Evolutionary conservation across 2,888 invertebrate species (phyloP), one percentile per base, ranked within the genome.

Genomic region (Caradrina kadenii): DNA sequence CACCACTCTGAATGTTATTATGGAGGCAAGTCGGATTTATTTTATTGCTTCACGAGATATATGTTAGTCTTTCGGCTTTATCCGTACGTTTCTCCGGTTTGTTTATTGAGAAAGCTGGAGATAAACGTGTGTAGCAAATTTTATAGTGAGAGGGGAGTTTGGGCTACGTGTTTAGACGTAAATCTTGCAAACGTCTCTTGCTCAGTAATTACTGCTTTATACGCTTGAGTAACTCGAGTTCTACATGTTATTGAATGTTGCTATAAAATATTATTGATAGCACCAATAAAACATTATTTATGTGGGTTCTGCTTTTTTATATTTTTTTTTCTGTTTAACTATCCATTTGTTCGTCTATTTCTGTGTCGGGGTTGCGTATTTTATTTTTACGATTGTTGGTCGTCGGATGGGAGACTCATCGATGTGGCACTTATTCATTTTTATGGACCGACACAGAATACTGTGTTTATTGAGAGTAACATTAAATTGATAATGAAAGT

Each of bases 1-100:
- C 95, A 95, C 89, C 92, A 87, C 93, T 91, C 92, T 91, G 92
- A 94, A 95, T 94, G 95, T 95, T 95, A 94, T 95, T 95, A 95
- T 94, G 94, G 94, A 89, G 90, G 90, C 85, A 90, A 88, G 91
- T 85, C 86, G 94, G 95, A 95, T 95, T 95, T 95, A 96, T 95
- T 95, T 96, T 94, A 95, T 94, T 93, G 93, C 93, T 79, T 42
- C 84, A 80, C 83, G 91, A 94, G 93, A 94, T 94, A 92, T 94
- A 94, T 91, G 92, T 88, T 80, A 90, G 93, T 93, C 92, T 93
- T 92, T 93, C 84, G 92, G 91, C 90, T 92, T 93, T 94, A 94
- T 91, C 92, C 93, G 90, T 86, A 83, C 92, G 89, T 89, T 89
- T 86, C 90, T 88, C 85, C 88, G 87, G 93, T 92, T 93, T 94